Evolutionary conservation across 2,113 vertebrate genomes (phyloP).

Genomic region (Malurus melanocephalus): DNA sequence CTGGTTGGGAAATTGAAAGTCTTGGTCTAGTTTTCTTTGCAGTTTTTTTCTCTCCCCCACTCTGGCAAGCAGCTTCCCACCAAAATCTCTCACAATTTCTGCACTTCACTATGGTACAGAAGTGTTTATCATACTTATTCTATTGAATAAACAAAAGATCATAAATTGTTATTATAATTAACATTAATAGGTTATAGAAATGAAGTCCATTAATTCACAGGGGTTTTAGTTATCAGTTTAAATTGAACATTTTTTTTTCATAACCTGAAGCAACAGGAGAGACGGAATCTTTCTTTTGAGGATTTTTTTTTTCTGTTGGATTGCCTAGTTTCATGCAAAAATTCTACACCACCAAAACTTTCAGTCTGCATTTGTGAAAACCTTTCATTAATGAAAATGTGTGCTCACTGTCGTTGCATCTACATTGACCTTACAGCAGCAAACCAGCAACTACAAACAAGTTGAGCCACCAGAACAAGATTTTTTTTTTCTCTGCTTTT

Average conservation of each 20-base stretch:
- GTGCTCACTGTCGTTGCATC: neutral
- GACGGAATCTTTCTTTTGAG: neutral
- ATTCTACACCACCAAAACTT: neutral
- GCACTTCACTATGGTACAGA: neutral
- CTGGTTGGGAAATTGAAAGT: neutral
- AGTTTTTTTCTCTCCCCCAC: neutral
- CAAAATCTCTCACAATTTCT: neutral
- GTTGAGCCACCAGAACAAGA: neutral
- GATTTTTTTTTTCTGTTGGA: neutral
- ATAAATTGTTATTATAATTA: neutral
- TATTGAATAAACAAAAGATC: neutral
- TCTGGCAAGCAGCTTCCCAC: neutral
- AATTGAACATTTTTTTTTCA: neutral
- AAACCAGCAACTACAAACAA: neutral
- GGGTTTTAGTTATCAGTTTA: neutral
- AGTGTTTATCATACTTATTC: neutral
- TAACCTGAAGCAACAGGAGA: neutral
- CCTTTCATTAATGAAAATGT: neutral
- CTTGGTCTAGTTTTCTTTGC: neutral
- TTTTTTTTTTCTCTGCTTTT: neutral
- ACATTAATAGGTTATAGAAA: neutral
- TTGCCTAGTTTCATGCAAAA: neutral
- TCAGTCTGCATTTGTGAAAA: neutral
- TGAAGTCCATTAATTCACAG: neutral
- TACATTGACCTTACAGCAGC: neutral